These are phyloP conservation scores for Abrostola tripartita DNA, from an alignment of 2,888 invertebrate genomes.

Conservation along the genomic window DNA sequence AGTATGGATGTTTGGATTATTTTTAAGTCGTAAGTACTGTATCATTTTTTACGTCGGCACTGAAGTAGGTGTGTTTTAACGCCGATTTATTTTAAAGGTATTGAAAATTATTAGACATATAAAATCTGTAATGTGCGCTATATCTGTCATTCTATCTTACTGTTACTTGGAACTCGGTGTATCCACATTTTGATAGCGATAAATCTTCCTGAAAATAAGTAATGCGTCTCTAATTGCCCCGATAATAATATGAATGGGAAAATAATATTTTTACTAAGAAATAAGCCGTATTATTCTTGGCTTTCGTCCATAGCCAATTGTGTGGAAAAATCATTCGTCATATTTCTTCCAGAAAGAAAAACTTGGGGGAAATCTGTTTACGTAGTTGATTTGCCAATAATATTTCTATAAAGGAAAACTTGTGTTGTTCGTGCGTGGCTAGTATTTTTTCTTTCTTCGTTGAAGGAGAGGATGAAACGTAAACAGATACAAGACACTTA, in stretches of 20 bases:
- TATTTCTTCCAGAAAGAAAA: slow-evolving; percentile 31
- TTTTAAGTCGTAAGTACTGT: too few relatives aligned
- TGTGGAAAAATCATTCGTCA: slow-evolving; percentile 41
- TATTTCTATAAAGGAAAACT: slow-evolving; percentile 34
- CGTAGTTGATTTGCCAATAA: slow-evolving; percentile 38
- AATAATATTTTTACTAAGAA: slow-evolving; percentile 37
- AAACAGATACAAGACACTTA: neutral
- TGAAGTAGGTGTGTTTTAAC: too few relatives aligned
- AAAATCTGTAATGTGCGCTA: slow-evolving; percentile 10
- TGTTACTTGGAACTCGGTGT: slow-evolving; percentile 54
- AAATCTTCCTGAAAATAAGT: slow-evolving; percentile 52
- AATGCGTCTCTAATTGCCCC: slow-evolving; percentile 44
- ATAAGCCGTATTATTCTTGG: slow-evolving; percentile 39
- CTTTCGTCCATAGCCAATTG: slow-evolving; percentile 46
- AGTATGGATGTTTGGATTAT: too few relatives aligned
- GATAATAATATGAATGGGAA: slow-evolving; percentile 38
- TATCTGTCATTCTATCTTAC: slow-evolving; percentile 21
- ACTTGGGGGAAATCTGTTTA: slow-evolving; percentile 33
- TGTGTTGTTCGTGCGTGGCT: slow-evolving; percentile 25
- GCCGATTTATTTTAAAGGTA: too few relatives aligned
- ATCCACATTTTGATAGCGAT: slow-evolving; percentile 52
- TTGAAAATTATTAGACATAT: neutral
- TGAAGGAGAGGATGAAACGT: slow-evolving; percentile 6
- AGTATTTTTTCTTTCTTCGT: slow-evolving; percentile 20
- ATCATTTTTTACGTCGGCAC: too few relatives aligned